Evolutionary conservation across 1,140 invertebrate genomes (phyloP).

Genomic region (Listronotus oregonensis): DNA sequence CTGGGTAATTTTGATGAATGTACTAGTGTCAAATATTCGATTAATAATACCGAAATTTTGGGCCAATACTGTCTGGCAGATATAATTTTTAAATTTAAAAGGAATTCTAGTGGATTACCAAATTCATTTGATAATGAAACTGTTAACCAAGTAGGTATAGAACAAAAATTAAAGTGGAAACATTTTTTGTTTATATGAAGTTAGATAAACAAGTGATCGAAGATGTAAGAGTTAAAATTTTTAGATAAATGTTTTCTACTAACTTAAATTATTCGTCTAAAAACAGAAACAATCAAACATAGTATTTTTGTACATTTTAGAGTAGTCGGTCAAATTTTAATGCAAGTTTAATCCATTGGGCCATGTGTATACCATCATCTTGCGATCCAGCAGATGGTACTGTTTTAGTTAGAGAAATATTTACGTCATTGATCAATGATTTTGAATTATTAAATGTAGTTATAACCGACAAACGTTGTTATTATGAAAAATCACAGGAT

Average conservation of each 20-base stretch:
- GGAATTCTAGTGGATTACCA: constrained; percentile 24
- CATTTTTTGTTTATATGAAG: constrained; percentile 4
- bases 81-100: constrained; percentile 33
- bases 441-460: constrained; percentile 19
- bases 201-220: too few relatives aligned
- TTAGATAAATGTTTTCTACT: too few relatives aligned
- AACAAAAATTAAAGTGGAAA: constrained; percentile 9
- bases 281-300: too few relatives aligned
- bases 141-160: background rate
- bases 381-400: constrained; percentile 62
- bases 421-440: constrained; percentile 43
- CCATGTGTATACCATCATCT: constrained; percentile 65
- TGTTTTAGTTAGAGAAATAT: constrained; percentile 59
- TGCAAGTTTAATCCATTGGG: constrained; percentile 64
- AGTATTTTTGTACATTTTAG: constrained; percentile 28
- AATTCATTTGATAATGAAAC: constrained; percentile 22
- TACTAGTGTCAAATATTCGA: constrained; percentile 48
- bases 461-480: constrained; percentile 17
- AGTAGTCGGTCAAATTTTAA: constrained; percentile 25
- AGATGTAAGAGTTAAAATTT: too few relatives aligned
- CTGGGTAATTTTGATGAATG: constrained; percentile 74
- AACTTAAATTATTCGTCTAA: too few relatives aligned
- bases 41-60: constrained; percentile 48
- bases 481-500: background rate
- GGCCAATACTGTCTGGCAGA: constrained; percentile 68